Evolutionary conservation across 92 coral and sea anemone species (phyloP), one percentile per base, ranked within the genome.

Genomic region (Scolanthus callimorphus): DNA sequence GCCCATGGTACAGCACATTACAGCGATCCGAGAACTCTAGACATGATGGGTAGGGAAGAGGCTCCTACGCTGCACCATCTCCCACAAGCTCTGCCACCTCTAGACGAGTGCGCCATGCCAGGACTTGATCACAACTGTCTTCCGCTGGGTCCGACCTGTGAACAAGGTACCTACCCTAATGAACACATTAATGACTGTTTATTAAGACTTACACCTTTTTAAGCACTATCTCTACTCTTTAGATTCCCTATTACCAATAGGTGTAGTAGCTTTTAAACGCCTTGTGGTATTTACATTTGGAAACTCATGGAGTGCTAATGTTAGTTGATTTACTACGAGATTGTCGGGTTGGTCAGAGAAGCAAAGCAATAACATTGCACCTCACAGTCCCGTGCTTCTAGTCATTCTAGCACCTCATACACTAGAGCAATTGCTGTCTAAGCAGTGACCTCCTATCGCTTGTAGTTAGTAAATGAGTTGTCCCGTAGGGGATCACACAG

Each of bases 21-120:
- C 73, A 85, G 37, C 37, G 90, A 83, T 39, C 67, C 90, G 39
- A 73, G 96, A 45, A 74, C 27, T 17, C 48, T 83, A 80, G 86
- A 83, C 61, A 73, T 83, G 45, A 66, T 62, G 27, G 83, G 77
- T 23, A 64, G 96, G 59, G 96, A 88, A 46, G 95, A 87, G 28
- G 74, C 52, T 12, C 90, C 90, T 11, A 52, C 68, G 3, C 63
- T 88, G 19, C 96, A 88, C 45, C 96, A 88, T 48, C 72, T 88
- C 30, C 96, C 96, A 3, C 87, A 82, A 4, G 63, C 76, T 11
- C 70, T 62, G 41, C 59, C 72, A 27, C 47, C 48, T 31, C 55
- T 86, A 41, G 96, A 88, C 51, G 86, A 88, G 11, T 59, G 74
- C 30, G 39, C 83, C 10, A 27, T 57, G 27, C 70, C 67, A 45